Evolutionary conservation across 2,797 vertebrate genomes (phyloP).

Genomic region (Lemur catta): DNA sequence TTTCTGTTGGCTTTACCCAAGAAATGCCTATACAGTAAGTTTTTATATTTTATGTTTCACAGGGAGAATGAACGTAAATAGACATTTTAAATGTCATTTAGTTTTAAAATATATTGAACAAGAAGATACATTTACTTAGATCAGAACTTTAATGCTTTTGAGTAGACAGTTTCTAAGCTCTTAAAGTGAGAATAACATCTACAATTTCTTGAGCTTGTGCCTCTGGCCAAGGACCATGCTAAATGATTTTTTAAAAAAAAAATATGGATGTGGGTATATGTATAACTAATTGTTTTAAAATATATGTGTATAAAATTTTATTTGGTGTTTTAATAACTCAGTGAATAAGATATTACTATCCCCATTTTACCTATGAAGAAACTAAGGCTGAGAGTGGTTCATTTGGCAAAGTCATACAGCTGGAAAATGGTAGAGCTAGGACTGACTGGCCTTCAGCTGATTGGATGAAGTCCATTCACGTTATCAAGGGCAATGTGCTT

Average conservation of each 20-base stretch:
- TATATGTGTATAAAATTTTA: not conserved
- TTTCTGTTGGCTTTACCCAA: slow-evolving; percentile 14
- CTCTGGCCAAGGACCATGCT: not conserved
- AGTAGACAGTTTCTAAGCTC: not conserved
- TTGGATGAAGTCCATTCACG: not conserved
- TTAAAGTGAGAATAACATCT: not conserved
- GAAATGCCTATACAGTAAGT: not conserved
- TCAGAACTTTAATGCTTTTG: slow-evolving; percentile 6
- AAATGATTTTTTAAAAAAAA: not conserved
- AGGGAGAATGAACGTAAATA: not conserved
- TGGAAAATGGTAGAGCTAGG: not conserved
- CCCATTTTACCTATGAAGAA: not conserved
- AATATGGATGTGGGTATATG: not conserved
- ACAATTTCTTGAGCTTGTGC: not conserved
- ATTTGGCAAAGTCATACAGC: not conserved
- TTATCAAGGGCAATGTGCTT: not conserved
- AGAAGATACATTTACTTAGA: slow-evolving; percentile 35
- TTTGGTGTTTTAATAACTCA: not conserved
- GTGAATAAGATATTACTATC: not conserved
- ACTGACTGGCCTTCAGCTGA: not conserved
- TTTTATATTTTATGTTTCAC: slow-evolving; percentile 30
- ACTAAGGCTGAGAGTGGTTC: not conserved
- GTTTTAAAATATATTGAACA: slow-evolving; percentile 13
- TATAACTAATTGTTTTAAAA: not conserved
- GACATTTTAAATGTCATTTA: slow-evolving; percentile 16